Evolutionary conservation across 64 coral and sea anemone species (phyloP).

Genomic region (Montipora capricornis): DNA sequence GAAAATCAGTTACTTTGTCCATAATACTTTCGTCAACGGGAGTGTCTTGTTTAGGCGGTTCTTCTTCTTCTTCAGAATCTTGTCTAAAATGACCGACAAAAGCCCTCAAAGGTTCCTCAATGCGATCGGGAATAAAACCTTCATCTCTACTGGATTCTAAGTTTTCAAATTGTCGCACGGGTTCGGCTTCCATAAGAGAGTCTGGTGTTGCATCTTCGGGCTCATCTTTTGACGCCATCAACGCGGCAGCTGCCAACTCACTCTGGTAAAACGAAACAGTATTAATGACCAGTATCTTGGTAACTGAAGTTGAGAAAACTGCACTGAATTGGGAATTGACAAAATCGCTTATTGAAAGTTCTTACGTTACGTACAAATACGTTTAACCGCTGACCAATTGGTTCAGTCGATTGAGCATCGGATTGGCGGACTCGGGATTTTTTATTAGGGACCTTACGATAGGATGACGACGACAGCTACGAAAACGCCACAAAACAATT

Average conservation of each 20-base stretch:
- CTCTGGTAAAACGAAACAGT: background rate
- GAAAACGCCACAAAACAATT: no score
- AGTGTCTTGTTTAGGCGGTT: background rate
- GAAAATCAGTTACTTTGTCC: background rate
- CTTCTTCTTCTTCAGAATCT: background rate
- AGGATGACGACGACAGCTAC: no score
- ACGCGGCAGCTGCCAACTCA: background rate
- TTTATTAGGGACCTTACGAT: no score
- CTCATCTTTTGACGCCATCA: background rate
- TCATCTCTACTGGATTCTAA: background rate
- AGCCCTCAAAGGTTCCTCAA: slow-evolving; percentile 4
- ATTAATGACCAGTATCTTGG: no score
- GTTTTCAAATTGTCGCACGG: background rate
- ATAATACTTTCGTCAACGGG: background rate
- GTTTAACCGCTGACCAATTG: no score
- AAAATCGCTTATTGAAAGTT: no score
- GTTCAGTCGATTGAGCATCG: no score
- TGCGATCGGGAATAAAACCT: background rate
- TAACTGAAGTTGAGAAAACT: no score
- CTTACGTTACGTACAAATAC: no score
- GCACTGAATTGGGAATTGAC: no score
- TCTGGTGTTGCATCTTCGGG: background rate
- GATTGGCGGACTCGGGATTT: no score
- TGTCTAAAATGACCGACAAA: background rate
- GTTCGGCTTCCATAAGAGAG: background rate